Conservation (phyloP, 2,888 invertebrate species). For the Agapostemon virescens region DNA sequence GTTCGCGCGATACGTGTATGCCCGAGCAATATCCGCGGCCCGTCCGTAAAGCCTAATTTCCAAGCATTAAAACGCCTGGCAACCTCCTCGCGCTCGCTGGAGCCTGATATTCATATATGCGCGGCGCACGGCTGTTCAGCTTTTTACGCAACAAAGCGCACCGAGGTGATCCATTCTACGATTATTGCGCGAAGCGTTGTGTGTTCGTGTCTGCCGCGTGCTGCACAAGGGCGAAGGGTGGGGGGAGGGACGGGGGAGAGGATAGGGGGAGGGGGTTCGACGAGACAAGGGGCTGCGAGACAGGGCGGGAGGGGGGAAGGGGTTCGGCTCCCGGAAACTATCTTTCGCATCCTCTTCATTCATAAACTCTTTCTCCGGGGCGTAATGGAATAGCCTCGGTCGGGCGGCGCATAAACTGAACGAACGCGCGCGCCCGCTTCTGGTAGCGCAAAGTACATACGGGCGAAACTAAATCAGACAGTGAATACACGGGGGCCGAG, state of each 20-base stretch:
- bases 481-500: constrained; percentile 42
- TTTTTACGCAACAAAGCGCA: constrained; percentile 54
- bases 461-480: constrained; percentile 59
- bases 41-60: constrained; percentile 39
- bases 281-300: not conserved
- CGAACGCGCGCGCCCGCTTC: constrained; percentile 29
- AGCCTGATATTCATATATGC: constrained; percentile 54
- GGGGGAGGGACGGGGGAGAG: not conserved
- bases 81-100: constrained; percentile 55
- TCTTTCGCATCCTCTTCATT: constrained; percentile 63
- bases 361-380: constrained; percentile 63
- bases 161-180: constrained; percentile 60
- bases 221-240: not conserved
- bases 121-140: constrained; percentile 49
- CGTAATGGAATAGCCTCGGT: constrained; percentile 56
- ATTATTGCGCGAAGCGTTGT: constrained; percentile 54
- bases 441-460: constrained; percentile 40
- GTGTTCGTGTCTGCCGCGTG: constrained; percentile 14
- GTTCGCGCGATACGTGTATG: not conserved
- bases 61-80: constrained; percentile 44
- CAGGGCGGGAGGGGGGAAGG: not conserved
- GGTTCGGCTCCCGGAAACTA: constrained; percentile 56
- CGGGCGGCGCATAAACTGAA: constrained; percentile 47
- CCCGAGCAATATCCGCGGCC: not conserved
- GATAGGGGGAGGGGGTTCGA: not conserved